phyloP scores from a whole-genome alignment of 2,888 invertebrate genomes.

The Monochamus alternatus region DNA sequence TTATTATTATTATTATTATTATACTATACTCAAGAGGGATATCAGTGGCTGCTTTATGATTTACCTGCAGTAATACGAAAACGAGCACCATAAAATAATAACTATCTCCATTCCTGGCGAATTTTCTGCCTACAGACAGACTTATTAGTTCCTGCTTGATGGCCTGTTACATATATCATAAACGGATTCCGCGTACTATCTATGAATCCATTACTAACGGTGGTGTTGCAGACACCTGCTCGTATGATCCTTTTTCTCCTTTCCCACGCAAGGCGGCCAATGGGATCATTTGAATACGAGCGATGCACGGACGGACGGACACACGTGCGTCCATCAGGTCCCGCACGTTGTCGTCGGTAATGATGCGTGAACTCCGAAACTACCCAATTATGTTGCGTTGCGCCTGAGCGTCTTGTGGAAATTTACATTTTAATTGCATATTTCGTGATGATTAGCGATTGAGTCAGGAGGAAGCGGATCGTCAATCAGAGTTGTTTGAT shows the following conservation, averaged over 20 bases:
- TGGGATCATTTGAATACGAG: slow-evolving; percentile 31
- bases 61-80: not conserved
- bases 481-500: not conserved
- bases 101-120: not conserved
- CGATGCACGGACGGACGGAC: slow-evolving; percentile 45
- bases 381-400: slow-evolving; percentile 58
- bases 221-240: slow-evolving; percentile 52
- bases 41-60: too few species aligned
- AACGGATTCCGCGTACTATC: slow-evolving; percentile 12
- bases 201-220: slow-evolving; percentile 39
- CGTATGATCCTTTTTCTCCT: slow-evolving; percentile 45
- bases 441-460: slow-evolving; percentile 8
- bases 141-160: not conserved
- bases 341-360: slow-evolving; percentile 42
- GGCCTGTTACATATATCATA: not conserved
- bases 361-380: slow-evolving; percentile 52
- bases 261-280: slow-evolving; percentile 54
- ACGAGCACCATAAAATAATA: not conserved
- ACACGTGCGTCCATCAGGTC: slow-evolving; percentile 51
- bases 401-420: slow-evolving; percentile 51
- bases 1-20: too few species aligned
- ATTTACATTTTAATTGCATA: slow-evolving; percentile 42
- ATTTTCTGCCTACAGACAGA: not conserved
- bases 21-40: too few species aligned
- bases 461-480: slow-evolving; percentile 1